Evolutionary conservation across 1,140 invertebrate species (phyloP), one percentile per base, ranked within the genome.

Genomic region (Euwallacea similis): DNA sequence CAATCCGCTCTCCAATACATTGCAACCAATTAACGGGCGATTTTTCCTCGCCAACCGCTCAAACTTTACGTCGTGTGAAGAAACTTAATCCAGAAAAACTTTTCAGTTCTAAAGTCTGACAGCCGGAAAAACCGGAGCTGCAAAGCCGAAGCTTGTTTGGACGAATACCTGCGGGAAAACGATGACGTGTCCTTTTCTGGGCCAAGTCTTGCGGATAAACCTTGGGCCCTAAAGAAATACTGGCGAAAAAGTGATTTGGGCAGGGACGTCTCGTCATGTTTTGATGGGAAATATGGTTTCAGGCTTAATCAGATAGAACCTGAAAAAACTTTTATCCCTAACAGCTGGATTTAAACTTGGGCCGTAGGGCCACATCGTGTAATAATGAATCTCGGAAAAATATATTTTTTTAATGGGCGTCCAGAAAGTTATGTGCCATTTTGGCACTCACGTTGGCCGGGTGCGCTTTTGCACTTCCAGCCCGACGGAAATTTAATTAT

Each of bases 401-500:
- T 67, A 61, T 68, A 68, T 55, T 46, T 68, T 66, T 66, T 68
- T 68, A 68, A 68, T 68, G 66, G 66, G 8, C 66, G 44, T 6
- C 42, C 9, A 10, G 56, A 61, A 61, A 68, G 61, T 33, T 60
- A 68, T 68, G 66, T 61, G 66, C 58, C 66, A 61, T 68, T 68
- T 46, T 60, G 58, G 66, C 58, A 68, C 66, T 68, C 66, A 50
- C 56, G 66, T 59, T 53, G 21, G 43, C 66, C 66, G 42, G 56
- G 16, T 61, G 56, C 56, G 47, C 56, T 68, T 60, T 60, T 68
- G 43, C 58, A 42, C 66, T 68, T 15, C 15, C 42, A 68, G 42
- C 44, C 44, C 13, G 55, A 56, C 65, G 66, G 66, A 68, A 68
- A 68, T 68, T 68, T 68, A 68, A 68, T 68, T 68, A 61, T 68